Base-by-base conservation (phyloP, 2,797 vertebrate species). In the Telmatherina bonti region DNA sequence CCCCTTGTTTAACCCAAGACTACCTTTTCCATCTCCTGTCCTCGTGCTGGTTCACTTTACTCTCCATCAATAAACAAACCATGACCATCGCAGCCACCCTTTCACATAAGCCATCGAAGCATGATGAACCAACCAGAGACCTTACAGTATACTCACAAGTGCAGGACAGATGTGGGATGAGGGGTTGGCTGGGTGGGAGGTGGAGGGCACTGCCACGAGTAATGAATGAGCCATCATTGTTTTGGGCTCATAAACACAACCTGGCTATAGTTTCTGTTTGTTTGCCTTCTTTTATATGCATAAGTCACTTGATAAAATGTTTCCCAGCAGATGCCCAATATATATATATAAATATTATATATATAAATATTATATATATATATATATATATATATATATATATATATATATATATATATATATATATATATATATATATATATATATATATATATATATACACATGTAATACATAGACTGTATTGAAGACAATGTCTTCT, bases 11-110 rank as follows among this genome's bases (percentile, higher is more conserved):
- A 72, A 74, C 79, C 67, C 54, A 60, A 16, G 5, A 43, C 70
- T 64, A 68, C 49, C 66, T 74, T 69, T 53, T 63, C 38, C 64
- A 69, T 49, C 69, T 31, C 56, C 72, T 72, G 66, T 76, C 72
- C 29, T 84, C 62, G 69, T 26, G 65, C 74, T 79, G 81, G 74
- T 83, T 78, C 76, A 67, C 56, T 82, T 84, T 76, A 68, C 77
- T 72, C 82, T 88, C 82, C 55, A 69, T 86, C 79, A 91, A 90
- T 83, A 92, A 90, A 91, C 87, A 79, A 70, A 30, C 63, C 45
- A 35, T 38, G 36, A 60, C 38, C 27, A 53, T 83, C 70, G 82
- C 84, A 78, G 64, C 27, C 56, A 38, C 24, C 54, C 71, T 77
- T 84, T 90, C 81, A 80, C 45, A 11, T 67, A 62, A 53, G 4